A percentile compares a stretch with the other conserved stretches of the same genome.
These are phyloP conservation scores for Vombatus ursinus DNA, from an alignment of 2,113 vertebrate species.

Conservation along the genomic window DNA sequence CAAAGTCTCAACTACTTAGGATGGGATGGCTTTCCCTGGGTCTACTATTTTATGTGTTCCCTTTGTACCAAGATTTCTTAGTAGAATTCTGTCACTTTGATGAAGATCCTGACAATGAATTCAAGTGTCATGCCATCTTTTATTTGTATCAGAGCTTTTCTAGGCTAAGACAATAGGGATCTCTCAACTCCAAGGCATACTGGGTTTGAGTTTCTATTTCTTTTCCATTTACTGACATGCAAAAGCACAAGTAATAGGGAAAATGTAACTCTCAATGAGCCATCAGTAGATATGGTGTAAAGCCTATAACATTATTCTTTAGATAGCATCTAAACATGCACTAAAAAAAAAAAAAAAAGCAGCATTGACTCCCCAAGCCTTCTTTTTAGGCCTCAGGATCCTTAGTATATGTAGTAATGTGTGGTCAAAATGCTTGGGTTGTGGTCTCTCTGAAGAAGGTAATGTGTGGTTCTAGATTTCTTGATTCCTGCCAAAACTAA, in stretches of 20 bases:
- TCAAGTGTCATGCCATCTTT: background rate
- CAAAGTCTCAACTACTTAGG: background rate
- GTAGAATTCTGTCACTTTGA: background rate
- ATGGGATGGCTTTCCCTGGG: background rate
- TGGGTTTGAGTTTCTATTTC: background rate
- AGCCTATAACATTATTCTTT: background rate
- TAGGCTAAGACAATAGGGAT: background rate
- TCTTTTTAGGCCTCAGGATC: background rate
- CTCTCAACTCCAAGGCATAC: background rate
- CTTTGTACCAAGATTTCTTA: background rate
- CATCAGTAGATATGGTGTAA: background rate
- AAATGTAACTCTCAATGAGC: background rate
- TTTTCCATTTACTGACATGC: background rate
- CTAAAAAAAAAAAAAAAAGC: background rate
- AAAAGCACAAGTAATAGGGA: background rate
- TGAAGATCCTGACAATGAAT: background rate
- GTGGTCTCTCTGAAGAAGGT: background rate
- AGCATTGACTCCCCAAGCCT: background rate
- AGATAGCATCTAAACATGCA: background rate
- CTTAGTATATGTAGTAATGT: background rate
- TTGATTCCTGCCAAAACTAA: background rate
- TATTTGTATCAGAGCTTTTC: background rate
- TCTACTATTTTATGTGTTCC: background rate
- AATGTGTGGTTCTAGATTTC: background rate
- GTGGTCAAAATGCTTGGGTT: background rate